A percentile compares a stretch with the other conserved stretches of the same genome.
Conservation (phyloP, 2,888 invertebrate genomes). For the Parapristionchus giblindavisi region DNA sequence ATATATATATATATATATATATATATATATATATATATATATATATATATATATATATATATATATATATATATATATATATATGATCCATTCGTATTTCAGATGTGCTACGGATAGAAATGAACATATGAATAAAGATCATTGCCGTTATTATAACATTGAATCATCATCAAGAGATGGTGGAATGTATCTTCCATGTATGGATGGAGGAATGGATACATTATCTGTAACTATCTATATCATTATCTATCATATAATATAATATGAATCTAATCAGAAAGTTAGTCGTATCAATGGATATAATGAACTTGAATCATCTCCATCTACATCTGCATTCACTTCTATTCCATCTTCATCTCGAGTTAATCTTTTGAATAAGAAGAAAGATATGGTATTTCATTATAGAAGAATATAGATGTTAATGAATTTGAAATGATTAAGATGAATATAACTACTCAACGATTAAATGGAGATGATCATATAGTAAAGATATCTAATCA, state of each 20-base stretch:
- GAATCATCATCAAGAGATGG: neutral
- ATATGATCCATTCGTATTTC: neutral
- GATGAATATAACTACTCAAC: no score
- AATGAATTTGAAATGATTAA: no score
- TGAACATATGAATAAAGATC: neutral
- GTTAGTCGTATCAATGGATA: no score
- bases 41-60: neutral
- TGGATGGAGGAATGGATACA: slow-evolving; percentile 16
- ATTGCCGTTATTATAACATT: neutral
- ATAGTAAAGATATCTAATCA: no score
- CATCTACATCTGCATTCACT: neutral
- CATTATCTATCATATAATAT: no score
- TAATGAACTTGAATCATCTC: neutral
- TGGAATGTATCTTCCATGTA: slow-evolving; percentile 3
- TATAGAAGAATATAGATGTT: no score
- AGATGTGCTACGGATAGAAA: slow-evolving; percentile 5
- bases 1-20: neutral
- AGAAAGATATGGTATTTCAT: no score
- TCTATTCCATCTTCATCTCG: neutral
- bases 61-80: neutral
- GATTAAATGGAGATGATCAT: no score
- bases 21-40: neutral
- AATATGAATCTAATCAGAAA: no score
- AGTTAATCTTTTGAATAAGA: no score
- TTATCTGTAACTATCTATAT: slow-evolving; percentile 4